A percentile compares a stretch with the other conserved stretches of the same genome.
Evolutionary conservation across 1,140 invertebrate species (phyloP).

Genomic region (Anthonomus grandis): DNA sequence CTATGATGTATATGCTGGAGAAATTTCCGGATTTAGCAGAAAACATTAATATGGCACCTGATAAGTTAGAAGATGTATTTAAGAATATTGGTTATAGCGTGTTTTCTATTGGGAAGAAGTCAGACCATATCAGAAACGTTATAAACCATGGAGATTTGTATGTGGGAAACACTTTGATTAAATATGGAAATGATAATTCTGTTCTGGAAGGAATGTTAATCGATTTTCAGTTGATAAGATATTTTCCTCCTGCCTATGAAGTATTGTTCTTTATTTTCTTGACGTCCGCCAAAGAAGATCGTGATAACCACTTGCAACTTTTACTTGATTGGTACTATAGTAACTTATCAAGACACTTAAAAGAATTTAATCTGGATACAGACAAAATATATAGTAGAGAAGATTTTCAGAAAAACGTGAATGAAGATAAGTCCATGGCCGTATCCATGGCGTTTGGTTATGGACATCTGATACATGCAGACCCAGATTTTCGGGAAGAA

Average conservation of each 20-base stretch:
- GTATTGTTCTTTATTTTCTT: constrained; percentile 47
- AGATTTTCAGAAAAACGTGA: constrained; percentile 1
- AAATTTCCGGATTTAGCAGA: constrained; percentile 9
- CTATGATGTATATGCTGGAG: neutral
- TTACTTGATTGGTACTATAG: constrained; percentile 47
- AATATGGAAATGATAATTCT: constrained; percentile 49
- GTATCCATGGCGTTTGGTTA: constrained; percentile 2
- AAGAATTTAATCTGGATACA: constrained; percentile 6
- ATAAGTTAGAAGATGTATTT: neutral
- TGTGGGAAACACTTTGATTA: constrained; percentile 50
- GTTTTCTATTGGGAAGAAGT: constrained; percentile 9
- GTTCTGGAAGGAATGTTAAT: constrained; percentile 49
- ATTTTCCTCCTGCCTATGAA: constrained; percentile 54
- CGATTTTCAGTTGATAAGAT: constrained; percentile 55
- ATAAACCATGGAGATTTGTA: constrained; percentile 50
- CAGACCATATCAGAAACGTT: constrained; percentile 36
- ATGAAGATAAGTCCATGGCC: neutral
- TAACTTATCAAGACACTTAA: neutral
- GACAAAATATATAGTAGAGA: constrained; percentile 5
- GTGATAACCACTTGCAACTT: constrained; percentile 41
- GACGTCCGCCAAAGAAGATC: constrained; percentile 40
- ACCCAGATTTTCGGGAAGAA: constrained; percentile 17
- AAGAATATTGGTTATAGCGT: neutral
- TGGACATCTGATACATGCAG: neutral
- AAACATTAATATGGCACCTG: neutral